A percentile compares a stretch with the other conserved stretches of the same genome.
These are phyloP conservation scores for Menura novaehollandiae DNA, from an alignment of 2,113 vertebrate genomes.

Conservation along the genomic window DNA sequence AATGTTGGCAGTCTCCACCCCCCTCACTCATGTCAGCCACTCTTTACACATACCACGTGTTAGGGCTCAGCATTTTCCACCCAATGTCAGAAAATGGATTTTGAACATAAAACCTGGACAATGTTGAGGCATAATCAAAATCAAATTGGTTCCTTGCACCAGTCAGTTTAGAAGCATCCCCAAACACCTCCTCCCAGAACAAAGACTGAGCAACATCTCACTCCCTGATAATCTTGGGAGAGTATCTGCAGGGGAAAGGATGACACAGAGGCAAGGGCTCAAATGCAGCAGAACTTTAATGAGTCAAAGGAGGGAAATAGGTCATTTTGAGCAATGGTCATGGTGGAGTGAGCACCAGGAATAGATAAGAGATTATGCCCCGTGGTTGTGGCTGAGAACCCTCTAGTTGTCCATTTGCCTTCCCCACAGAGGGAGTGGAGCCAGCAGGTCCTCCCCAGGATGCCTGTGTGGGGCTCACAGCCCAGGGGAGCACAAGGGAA, in stretches of 20 bases:
- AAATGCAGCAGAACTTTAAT: background rate
- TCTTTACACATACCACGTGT: too few relatives aligned
- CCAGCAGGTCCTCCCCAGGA: fast-evolving
- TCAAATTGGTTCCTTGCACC: background rate
- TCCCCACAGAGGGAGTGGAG: background rate
- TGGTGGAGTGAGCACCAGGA: fast-evolving
- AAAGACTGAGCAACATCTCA: background rate
- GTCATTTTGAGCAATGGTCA: fast-evolving
- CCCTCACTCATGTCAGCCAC: too few relatives aligned
- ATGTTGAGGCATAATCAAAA: too few relatives aligned
- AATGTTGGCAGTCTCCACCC: too few relatives aligned
- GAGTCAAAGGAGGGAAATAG: background rate
- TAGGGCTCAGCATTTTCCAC: too few relatives aligned
- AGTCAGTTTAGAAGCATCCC: background rate
- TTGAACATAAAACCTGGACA: too few relatives aligned
- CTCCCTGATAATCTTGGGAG: background rate
- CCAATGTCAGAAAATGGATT: too few relatives aligned
- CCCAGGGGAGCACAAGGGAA: background rate
- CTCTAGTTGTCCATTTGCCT: background rate
- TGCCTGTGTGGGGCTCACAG: background rate
- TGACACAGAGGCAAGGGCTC: background rate
- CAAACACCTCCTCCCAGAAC: background rate
- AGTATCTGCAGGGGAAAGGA: background rate
- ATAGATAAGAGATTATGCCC: background rate
- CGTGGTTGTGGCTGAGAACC: too few relatives aligned